Evolutionary conservation across 2,888 invertebrate genomes (phyloP).

Genomic region (Chrysodeixis includens): DNA sequence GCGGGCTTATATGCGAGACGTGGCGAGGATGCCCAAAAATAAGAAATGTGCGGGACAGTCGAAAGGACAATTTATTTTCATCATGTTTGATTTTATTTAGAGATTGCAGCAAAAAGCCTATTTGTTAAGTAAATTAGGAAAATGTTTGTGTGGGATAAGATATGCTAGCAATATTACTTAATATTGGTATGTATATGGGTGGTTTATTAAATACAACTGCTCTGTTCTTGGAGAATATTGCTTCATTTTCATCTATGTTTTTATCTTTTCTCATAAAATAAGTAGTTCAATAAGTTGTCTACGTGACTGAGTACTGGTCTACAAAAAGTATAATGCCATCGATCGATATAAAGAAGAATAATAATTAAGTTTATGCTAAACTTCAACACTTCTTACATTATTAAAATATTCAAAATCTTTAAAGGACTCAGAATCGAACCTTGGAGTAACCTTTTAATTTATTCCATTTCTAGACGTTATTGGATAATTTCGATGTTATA

Average conservation of each 20-base stretch:
- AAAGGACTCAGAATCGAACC: neutral
- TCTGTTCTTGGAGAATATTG: neutral
- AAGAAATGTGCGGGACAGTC: conserved; percentile 38
- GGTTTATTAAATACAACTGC: neutral
- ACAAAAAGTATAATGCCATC: too few relatives aligned
- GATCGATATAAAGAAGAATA: neutral
- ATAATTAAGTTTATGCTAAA: neutral
- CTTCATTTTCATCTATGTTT: too few relatives aligned
- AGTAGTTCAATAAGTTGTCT: too few relatives aligned
- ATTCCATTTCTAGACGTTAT: neutral
- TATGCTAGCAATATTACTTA: neutral
- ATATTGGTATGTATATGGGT: neutral
- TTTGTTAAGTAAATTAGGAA: conserved; percentile 13
- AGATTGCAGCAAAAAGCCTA: conserved; percentile 32
- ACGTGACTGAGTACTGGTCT: too few relatives aligned
- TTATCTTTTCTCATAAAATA: too few relatives aligned
- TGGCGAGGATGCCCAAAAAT: conserved; percentile 44
- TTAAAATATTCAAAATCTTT: neutral
- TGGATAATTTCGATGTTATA: neutral
- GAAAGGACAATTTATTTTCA: conserved; percentile 39
- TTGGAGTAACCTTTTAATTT: neutral
- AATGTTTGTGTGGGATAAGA: neutral
- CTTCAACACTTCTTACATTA: neutral
- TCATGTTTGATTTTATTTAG: conserved; percentile 34
- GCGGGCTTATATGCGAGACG: conserved; percentile 53